Evolutionary conservation across 92 coral and sea anemone genomes (phyloP), one percentile per base, ranked within the genome.

Genomic region (Montipora capitata): DNA sequence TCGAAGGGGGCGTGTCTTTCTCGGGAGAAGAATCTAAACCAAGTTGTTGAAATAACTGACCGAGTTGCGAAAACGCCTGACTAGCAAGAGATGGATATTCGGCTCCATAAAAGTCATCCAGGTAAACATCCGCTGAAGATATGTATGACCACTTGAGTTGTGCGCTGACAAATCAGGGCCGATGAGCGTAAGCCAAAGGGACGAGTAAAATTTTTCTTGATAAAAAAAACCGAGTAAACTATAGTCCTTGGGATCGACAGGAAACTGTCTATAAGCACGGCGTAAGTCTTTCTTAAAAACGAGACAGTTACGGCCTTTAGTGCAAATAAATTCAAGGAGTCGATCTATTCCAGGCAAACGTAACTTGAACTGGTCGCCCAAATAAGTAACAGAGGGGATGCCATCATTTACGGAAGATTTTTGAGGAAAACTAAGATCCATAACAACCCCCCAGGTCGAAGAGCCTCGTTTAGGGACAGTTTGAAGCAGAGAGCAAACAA

Each of bases 181-280:
- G n/a, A 56, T 56, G 62, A 56, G n/a, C n/a, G 62, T 14, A 56
- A 56, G 12, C 62, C 62, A 10, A 56, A 56, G 3, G 18, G 62
- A 56, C 62, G 3, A 56, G 62, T 56, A 56, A 56, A 5, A 56
- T 14, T 56, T 10, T 56, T n/a, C 62, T 56, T 56, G 62, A 87
- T 61, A 74, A 27, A 43, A 14, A 16, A 88, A 80, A 8, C 93
- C 89, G 49, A 83, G 74, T 3, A 76, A 39, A 27, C 44, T 61
- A 49, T 71, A 77, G 69, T 89, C 89, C 72, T 56, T 89, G 3
- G 85, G 86, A 62, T 89, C 85, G 4, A 89, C 78, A 2, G 93
- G 93, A 14, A 84, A 38, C 80, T 89, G 93, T 15, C 93, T 10
- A 62, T 83, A 84, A 15, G 89, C 93, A 0, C 85, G 74, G 35